A percentile compares a stretch with the other conserved stretches of the same genome.
Conservation (phyloP, 2,113 vertebrate genomes). For the Ictalurus furcatus region DNA sequence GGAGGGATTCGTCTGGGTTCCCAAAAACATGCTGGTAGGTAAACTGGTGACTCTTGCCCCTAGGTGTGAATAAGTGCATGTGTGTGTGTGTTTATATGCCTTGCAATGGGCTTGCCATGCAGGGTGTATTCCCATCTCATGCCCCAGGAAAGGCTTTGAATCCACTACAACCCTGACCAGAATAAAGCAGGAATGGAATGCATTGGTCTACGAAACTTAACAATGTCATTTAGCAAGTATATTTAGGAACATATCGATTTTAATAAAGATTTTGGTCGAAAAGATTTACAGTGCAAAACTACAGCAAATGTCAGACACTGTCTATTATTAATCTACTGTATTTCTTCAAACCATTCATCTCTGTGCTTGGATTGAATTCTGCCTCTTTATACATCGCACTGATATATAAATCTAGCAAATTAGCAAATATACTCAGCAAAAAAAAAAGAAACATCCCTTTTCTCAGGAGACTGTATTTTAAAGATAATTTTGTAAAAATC, state of each 20-base stretch:
- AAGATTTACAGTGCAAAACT: not conserved
- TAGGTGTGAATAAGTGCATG: not conserved
- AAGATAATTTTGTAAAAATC: too few species aligned
- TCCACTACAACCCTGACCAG: not conserved
- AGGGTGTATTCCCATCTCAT: too few species aligned
- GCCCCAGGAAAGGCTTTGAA: too few species aligned
- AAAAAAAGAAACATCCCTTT: too few species aligned
- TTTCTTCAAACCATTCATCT: not conserved
- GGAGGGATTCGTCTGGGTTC: not conserved
- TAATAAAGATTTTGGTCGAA: not conserved
- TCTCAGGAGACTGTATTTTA: too few species aligned
- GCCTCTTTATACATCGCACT: not conserved
- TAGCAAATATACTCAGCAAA: not conserved
- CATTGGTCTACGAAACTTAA: not conserved
- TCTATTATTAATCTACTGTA: not conserved
- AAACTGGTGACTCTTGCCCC: not conserved
- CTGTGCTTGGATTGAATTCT: not conserved
- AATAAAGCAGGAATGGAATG: not conserved
- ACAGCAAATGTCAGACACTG: not conserved
- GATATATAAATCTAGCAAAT: not conserved
- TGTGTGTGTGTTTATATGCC: not conserved
- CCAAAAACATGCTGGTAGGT: not conserved
- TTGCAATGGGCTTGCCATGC: too few species aligned
- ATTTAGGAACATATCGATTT: not conserved
- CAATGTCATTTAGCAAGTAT: not conserved